Base-by-base conservation (phyloP, 2,888 invertebrate species). In the Phanerotoma sp. region DNA sequence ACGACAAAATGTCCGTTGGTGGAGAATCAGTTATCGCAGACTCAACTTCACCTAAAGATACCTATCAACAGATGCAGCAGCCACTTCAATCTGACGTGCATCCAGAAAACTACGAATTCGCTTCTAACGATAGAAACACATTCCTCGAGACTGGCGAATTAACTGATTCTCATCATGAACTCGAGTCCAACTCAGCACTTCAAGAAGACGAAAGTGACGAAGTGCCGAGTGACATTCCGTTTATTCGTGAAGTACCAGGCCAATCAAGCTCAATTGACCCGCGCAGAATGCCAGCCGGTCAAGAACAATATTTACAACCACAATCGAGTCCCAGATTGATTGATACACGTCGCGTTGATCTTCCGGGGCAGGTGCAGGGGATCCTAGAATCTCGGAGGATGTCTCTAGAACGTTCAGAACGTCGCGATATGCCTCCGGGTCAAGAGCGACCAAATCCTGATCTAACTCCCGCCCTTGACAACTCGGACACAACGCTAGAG, bases 161-260 rank as follows among this genome's bases (percentile, higher is more conserved):
- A n/a, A 77, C 77, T 4, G 77, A 77, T 58, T 71, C 74, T 4
- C 77, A 77, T 61, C 72, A 72, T 40, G 75, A 75, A 15, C 74
- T 74, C 47, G 73, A 75, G 37, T 62, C 69, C 0, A 68, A 66
- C 7, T 71, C 75, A 1, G 69, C 71, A 3, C 73, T 67, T 50
- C 77, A 77, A 51, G 77, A 77, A 7, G 77, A 77, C 21, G 76
- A 77, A 52, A 77, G 77, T 20, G 77, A 77, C 13, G 77, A 77
- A 61, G 75, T 75, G 13, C 76, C 77, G 7, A 74, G 69, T 32
- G 77, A 77, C 56, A 77, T 77, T 61, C 77, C 77, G 2, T 77
- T 77, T 37, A 42, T 73, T 20, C 68, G 77, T 2, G 77, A 77
- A 58, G 77, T 78, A 3, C 77, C 75, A 0, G 78, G 78, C 1